Conservation (phyloP, 2,113 vertebrate genomes). For the Protobothrops mucrosquamatus region DNA sequence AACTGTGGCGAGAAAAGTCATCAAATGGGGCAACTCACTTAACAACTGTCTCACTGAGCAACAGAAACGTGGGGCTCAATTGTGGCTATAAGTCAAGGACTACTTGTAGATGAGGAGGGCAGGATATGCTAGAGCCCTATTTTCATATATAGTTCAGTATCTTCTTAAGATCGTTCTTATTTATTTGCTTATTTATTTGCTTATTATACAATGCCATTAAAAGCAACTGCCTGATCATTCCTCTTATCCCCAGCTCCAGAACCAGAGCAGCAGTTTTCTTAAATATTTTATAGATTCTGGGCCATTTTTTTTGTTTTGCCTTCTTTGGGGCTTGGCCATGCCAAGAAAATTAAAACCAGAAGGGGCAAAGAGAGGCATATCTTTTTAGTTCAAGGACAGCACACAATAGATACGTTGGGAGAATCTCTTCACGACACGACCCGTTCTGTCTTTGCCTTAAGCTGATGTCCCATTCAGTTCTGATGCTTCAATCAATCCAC, state of each 20-base stretch:
- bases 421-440: accelerated
- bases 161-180: background rate
- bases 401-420: background rate
- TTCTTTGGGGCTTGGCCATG: background rate
- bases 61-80: background rate
- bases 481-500: background rate
- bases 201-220: background rate
- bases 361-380: background rate
- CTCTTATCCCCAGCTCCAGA: background rate
- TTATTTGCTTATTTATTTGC: background rate
- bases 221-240: background rate
- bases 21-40: no score
- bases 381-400: background rate
- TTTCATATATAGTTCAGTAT: background rate
- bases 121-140: background rate
- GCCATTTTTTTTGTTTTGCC: background rate
- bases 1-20: no score
- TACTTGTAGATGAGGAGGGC: background rate
- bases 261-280: background rate
- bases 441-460: background rate
- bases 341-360: background rate
- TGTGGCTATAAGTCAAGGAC: background rate
- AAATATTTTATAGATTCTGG: background rate
- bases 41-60: background rate
- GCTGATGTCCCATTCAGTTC: background rate